Evolutionary conservation across 2,797 vertebrate genomes (phyloP), one percentile per base, ranked within the genome.

Genomic region (Spea hammondii): DNA sequence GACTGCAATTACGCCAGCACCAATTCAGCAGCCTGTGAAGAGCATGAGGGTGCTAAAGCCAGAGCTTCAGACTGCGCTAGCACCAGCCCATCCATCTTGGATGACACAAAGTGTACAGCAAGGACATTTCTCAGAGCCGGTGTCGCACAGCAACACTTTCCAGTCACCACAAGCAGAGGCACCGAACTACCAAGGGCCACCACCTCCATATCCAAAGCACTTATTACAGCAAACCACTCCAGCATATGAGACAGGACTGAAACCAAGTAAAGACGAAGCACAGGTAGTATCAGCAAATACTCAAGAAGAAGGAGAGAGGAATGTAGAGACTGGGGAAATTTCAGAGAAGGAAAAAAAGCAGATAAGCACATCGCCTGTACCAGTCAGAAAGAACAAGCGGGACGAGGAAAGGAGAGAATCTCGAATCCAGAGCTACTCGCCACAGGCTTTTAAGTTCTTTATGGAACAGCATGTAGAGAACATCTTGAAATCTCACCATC

Each of bases 401-500:
- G 97, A 98, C 48, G 96, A 97, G 86, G 96, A 98, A 79, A 92
- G 94, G 5, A 91, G 96, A 53, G 97, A 99, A 83, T 95, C 92
- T 78, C 91, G 95, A n/a, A 89, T 99, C 59, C 94, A 95, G 0
- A 92, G 95, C 75, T 99, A 99, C 55, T 99, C 98, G 5, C 95
- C 97, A 0, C 97, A 99, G 86, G 98, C 98, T 44, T 99, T 99
- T 86, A 99, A 99, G 87, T 99, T 99, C 88, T 99, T 97, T 79
- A 99, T 99, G 98, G 98, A 99, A 82, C 98, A 99, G 59, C 98
- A 99, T 0, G 96, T 99, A 80, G 98, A 99, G 89, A 99, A 99
- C 82, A 94, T 99, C 83, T 91, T 99, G 0, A 99, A 99, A 87
- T 98, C 97, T 83, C 96, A 99, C 80, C 97, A 99, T 84, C 93